Base-by-base conservation (phyloP, 2,888 invertebrate genomes). In the Plagodis dolabraria region DNA sequence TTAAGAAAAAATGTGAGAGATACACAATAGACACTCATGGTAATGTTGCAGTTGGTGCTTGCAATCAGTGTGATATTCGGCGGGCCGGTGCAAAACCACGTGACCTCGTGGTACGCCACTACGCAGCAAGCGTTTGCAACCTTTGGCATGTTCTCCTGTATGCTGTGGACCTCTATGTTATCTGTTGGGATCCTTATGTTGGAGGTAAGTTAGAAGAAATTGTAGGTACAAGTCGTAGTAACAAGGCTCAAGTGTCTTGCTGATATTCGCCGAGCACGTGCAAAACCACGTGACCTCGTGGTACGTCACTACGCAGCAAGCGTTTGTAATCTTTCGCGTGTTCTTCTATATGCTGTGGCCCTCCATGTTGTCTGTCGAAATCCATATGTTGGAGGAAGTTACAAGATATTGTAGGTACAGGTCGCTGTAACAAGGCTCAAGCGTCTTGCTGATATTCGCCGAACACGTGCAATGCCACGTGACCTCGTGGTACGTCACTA, bases 311-410 rank as follows among this genome's bases (percentile, higher is more conserved):
- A 59, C 96, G 2, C 97, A 98, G 78, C 97, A 98, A 80, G 91
- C 95, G 5, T 80, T 97, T n/a, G 96, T 97, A 68, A 95, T 96
- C 40, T 94, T 95, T 67, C 96, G 96, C 60, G 96, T 97, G 61
- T 96, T 97, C 76, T 96, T 97, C 60, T 95, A 97, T 50, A 93
- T 98, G 61, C 89, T 98, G 53, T 98, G 97, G 97, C 97, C 98
- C 0, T 96, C 96, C 7, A 95, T 97, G 75, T 91, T 98, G 58
- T 96, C 98, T 2, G 93, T 97, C 42, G 95, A 96, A 6, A 83
- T 99, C 40, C 94, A 98, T 36, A 96, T 98, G 82, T 88, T 98
- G 55, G 95, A 96, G 82, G 93, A 92, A 74, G n/a, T n/a, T n/a
- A n/a, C n/a, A n/a, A n/a, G n/a, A n/a, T n/a, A n/a, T n/a, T n/a